These are phyloP conservation scores for Pseudomyrmex pallidus DNA, from an alignment of 1,140 invertebrate genomes.

Conservation along the genomic window DNA sequence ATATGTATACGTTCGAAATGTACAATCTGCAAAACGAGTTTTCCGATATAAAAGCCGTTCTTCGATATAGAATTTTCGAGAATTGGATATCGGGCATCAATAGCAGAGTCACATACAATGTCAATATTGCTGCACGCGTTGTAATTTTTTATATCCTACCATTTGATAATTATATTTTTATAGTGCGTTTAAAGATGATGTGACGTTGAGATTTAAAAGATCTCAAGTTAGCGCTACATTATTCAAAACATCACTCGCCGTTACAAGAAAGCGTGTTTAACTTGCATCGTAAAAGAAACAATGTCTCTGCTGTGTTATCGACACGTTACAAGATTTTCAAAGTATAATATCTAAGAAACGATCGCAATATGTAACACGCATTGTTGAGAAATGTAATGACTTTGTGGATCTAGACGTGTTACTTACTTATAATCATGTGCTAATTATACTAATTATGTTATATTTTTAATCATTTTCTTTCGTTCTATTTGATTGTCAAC, in stretches of 20 bases:
- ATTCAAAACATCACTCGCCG: constrained; percentile 3
- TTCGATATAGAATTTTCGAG: not conserved
- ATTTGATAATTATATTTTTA: not conserved
- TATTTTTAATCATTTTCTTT: too few relatives aligned
- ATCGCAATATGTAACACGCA: too few relatives aligned
- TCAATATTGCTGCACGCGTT: not conserved
- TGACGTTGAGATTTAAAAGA: constrained; percentile 7
- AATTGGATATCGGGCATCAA: not conserved
- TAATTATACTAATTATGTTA: too few relatives aligned
- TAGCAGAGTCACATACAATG: not conserved
- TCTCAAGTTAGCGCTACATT: constrained; percentile 22
- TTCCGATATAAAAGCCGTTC: constrained; percentile 7
- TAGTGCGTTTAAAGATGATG: not conserved
- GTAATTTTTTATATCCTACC: not conserved
- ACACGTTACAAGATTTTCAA: constrained; percentile 49
- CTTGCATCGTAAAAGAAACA: constrained; percentile 16
- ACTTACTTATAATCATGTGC: too few relatives aligned
- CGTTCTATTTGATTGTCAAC: too few relatives aligned
- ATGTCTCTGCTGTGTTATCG: constrained; percentile 45
- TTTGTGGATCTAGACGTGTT: too few relatives aligned
- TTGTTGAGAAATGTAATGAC: too few relatives aligned
- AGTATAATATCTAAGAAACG: constrained; percentile 5
- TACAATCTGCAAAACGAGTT: constrained; percentile 17
- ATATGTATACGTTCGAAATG: not conserved
- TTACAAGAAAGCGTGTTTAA: not conserved